Base-by-base conservation (phyloP, 2,888 invertebrate genomes). In the Prenolepis imparis region DNA sequence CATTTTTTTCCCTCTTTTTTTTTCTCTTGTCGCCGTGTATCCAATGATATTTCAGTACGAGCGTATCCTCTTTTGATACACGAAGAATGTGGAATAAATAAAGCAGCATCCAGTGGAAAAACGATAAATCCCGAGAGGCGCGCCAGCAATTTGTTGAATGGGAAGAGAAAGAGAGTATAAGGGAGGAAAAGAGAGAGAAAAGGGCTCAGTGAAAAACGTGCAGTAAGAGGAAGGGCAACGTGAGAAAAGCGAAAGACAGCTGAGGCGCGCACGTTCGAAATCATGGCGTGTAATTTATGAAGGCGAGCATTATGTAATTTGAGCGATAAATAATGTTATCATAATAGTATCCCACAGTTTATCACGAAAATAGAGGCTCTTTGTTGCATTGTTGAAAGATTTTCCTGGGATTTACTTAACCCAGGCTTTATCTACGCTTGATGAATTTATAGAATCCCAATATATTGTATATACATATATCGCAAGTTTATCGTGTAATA, bases 1-100 rank as follows among this genome's bases (percentile, higher is more conserved):
- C 4, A n/a, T 52, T 24, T 3, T 0, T 75, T 39, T 12, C 24
- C 55, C 21, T 48, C 18, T 64, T 39, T 64, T 64, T 57, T n/a
- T n/a, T 32, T 4, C 24, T 24, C 12, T 75, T 12, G 28, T 44
- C 61, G 44, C 61, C 61, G 18, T 52, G 44, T 75, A 64, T 8
- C 39, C 36, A 75, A 8, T 12, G 39, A 75, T 75, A 75, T 75
- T 64, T 64, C 36, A 75, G 24, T 21, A 8, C 36, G 64, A 55
- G 39, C 28, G 67, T 57, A 32, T 63, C 61, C 52, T 63, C 59
- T 44, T 63, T 44, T 83, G 83, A 88, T 78, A 86, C 82, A 67
- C 41, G 87, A 24, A 88, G 83, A 89, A 88, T 82, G 80, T 86
- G 77, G 83, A 89, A 90, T 84, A 91, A 90, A 90, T 86, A 90